Evolutionary conservation across 2,888 invertebrate species (phyloP), one percentile per base, ranked within the genome.

Genomic region (Agrotis puta): DNA sequence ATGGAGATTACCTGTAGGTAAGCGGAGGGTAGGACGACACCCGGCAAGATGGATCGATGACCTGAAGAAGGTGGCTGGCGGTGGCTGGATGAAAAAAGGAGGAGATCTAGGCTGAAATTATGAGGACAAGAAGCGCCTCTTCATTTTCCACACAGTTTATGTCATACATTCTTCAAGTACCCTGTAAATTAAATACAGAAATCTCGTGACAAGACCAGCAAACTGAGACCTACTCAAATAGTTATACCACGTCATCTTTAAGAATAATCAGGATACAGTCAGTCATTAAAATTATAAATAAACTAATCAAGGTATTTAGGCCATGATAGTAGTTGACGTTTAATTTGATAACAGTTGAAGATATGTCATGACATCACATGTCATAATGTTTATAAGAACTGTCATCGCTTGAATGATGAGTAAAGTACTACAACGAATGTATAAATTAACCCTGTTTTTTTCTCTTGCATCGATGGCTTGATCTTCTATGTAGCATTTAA

Each of bases 241-340:
- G 39, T 2, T 39, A 39, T 39, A 39, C 9, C 11, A 39, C n/a
- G 22, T 77, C 58, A 66, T 50, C 47, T 64, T 22, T 20, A 56
- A 66, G 6, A 61, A 51, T 62, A 62, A 58, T 24, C 18, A 47
- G 24, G 14, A 39, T 24, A n/a, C 51, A 14, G 11, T 33, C 50
- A n/a, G 13, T 64, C 54, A 63, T 78, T 20, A 51, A 20, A 53
- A 20, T 45, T 65, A 58, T 78, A 65, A 73, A 68, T 67, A 79
- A 75, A 73, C 66, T 13, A 43, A 79, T 82, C 73, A 79, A 50
- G 65, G 58, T 64, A 74, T 72, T 57, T 65, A 68, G 74, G 71
- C 3, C 50, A 27, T 16, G 24, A 63, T 20, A 62, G 6, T 39
- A 33, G n/a, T 54, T 53, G 56, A 68, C 56, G 39, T 70, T 33